Conservation (phyloP, 1,140 invertebrate genomes). For the Caerostris darwini region DNA sequence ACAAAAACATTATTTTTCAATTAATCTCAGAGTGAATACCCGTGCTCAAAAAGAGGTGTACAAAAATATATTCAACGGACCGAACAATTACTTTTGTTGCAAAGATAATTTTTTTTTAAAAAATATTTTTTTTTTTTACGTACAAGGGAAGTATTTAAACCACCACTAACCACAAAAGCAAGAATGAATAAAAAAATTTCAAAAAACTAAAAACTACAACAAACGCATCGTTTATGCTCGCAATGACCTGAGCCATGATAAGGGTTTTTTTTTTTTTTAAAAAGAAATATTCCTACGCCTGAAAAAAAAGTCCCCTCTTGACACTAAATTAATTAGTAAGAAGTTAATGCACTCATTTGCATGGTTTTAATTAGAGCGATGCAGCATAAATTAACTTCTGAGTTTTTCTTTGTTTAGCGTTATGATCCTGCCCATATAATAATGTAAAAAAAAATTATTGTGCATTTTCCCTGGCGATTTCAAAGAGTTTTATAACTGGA, state of each 20-base stretch:
- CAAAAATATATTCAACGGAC: constrained; percentile 50
- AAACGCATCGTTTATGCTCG: constrained; percentile 45
- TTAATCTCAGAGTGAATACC: constrained; percentile 55
- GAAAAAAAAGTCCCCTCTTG: constrained; percentile 41
- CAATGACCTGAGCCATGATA: constrained; percentile 56
- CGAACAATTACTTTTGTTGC: constrained; percentile 74
- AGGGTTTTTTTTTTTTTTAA: constrained; percentile 33
- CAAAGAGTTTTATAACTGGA: constrained; percentile 33
- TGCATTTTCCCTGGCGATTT: background rate
- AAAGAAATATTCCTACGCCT: constrained; percentile 7
- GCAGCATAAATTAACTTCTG: constrained; percentile 74
- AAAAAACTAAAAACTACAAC: background rate
- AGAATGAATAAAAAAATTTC: background rate
- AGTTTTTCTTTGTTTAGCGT: constrained; percentile 33
- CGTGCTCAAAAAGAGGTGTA: constrained; percentile 12
- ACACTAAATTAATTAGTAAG: constrained; percentile 77
- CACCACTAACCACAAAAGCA: constrained; percentile 64
- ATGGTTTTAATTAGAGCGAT: constrained; percentile 73
- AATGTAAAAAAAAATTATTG: background rate
- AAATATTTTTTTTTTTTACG: constrained; percentile 12
- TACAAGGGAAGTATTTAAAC: constrained; percentile 51
- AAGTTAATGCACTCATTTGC: constrained; percentile 72
- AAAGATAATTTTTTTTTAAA: constrained; percentile 53
- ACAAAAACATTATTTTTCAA: constrained; percentile 72
- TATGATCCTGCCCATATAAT: constrained; percentile 13